These are phyloP conservation scores for Apamea monoglypha DNA, from an alignment of 2,888 invertebrate species.

Conservation along the genomic window DNA sequence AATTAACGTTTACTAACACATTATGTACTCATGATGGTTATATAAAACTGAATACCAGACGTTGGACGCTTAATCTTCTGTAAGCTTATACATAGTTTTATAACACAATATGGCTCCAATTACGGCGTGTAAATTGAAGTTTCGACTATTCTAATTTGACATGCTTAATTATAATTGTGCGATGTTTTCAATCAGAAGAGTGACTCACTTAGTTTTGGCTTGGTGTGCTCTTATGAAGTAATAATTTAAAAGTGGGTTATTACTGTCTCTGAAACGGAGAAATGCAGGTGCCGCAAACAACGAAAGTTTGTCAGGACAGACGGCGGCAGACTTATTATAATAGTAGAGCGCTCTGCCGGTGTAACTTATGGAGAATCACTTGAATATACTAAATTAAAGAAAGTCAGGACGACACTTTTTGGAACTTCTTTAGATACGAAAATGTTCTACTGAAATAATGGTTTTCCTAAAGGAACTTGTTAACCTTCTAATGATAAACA, in stretches of 20 bases:
- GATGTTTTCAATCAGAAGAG: conserved; percentile 23
- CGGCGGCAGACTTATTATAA: conserved; percentile 56
- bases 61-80: conserved; percentile 37
- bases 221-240: conserved; percentile 41
- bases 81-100: conserved; percentile 49
- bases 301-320: conserved; percentile 58
- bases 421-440: background rate
- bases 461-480: background rate
- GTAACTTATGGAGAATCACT: conserved; percentile 46
- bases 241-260: conserved; percentile 59
- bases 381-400: conserved; percentile 28
- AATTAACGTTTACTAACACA: conserved; percentile 55
- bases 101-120: conserved; percentile 46
- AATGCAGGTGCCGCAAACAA: conserved; percentile 67
- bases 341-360: conserved; percentile 32
- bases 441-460: background rate
- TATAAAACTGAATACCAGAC: conserved; percentile 49
- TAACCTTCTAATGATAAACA: background rate
- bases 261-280: conserved; percentile 49
- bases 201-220: conserved; percentile 12
- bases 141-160: conserved; percentile 42
- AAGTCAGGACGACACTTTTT: conserved; percentile 7
- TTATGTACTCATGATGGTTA: conserved; percentile 37
- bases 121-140: conserved; percentile 44
- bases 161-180: conserved; percentile 32